Conservation (phyloP, 1,140 invertebrate genomes). For the Aporrectodea caliginosa region DNA sequence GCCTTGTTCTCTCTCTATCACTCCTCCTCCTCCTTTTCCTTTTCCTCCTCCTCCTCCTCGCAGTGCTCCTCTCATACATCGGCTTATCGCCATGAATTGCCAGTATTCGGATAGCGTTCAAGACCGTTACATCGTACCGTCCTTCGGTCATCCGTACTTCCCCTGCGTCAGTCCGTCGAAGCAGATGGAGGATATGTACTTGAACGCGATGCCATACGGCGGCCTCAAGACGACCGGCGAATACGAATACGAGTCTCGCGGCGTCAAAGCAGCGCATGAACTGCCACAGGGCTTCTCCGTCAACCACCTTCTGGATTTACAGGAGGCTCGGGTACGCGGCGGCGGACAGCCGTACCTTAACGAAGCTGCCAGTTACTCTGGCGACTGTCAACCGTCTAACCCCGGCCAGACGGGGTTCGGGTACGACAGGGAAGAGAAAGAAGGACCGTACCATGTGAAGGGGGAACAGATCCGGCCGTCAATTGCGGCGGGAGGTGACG, state of each 20-base stretch:
- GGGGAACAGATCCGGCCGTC: too few species aligned
- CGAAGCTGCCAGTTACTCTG: too few species aligned
- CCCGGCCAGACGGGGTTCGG: too few species aligned
- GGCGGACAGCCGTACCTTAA: neutral
- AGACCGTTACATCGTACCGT: neutral
- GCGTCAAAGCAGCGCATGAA: neutral
- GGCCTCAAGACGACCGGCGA: neutral
- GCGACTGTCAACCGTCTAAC: too few species aligned
- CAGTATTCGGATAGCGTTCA: neutral
- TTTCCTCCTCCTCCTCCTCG: too few species aligned
- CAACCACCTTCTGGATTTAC: neutral
- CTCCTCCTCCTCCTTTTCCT: neutral
- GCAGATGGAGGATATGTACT: neutral
- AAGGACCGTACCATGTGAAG: too few species aligned
- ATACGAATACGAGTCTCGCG: neutral
- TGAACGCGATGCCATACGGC: neutral
- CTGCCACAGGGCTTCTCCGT: neutral
- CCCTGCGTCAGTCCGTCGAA: neutral
- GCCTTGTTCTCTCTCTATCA: neutral
- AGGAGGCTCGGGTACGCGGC: neutral
- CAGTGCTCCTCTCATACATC: too few species aligned
- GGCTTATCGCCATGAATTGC: neutral
- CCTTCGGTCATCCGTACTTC: neutral
- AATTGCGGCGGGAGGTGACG: too few species aligned
- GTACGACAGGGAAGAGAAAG: too few species aligned